phyloP scores from a whole-genome alignment of 2,888 invertebrate genomes.

The Odontocolon sp. region DNA sequence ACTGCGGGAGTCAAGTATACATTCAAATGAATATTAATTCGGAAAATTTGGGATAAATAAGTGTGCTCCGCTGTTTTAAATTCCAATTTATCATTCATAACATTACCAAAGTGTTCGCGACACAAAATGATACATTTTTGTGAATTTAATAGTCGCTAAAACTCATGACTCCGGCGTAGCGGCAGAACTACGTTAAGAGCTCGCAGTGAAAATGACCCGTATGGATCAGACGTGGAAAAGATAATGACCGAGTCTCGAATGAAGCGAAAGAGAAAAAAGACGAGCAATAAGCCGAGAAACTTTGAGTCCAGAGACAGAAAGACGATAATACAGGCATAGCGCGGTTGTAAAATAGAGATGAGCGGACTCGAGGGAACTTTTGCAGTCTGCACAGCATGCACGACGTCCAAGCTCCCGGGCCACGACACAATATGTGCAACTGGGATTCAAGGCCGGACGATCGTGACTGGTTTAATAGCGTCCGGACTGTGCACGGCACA shows the following conservation, averaged over 20 bases:
- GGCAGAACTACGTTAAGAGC: too few relatives aligned
- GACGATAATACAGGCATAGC: not conserved
- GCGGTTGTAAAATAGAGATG: constrained; percentile 36
- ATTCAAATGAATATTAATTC: too few relatives aligned
- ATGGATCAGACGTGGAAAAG: constrained; percentile 1
- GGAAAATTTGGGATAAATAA: too few relatives aligned
- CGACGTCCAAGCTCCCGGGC: constrained; percentile 46
- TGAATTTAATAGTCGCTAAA: too few relatives aligned
- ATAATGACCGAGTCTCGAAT: too few relatives aligned
- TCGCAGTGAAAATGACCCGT: constrained; percentile 21
- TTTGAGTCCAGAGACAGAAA: constrained; percentile 52
- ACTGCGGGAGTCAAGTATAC: not conserved
- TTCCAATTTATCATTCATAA: too few relatives aligned
- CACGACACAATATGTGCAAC: constrained; percentile 74
- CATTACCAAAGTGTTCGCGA: too few relatives aligned
- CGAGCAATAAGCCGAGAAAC: too few relatives aligned
- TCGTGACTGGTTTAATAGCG: constrained; percentile 78
- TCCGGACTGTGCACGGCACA: constrained; percentile 65
- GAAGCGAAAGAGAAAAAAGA: too few relatives aligned
- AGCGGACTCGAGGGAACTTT: constrained; percentile 59
- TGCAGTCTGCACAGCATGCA: constrained; percentile 30
- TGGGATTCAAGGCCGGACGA: constrained; percentile 76
- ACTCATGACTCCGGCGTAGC: too few relatives aligned
- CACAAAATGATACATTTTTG: too few relatives aligned
- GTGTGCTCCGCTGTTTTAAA: too few relatives aligned